phyloP scores from a whole-genome alignment of 2,888 invertebrate genomes.

The Drosophila hamatofila region DNA sequence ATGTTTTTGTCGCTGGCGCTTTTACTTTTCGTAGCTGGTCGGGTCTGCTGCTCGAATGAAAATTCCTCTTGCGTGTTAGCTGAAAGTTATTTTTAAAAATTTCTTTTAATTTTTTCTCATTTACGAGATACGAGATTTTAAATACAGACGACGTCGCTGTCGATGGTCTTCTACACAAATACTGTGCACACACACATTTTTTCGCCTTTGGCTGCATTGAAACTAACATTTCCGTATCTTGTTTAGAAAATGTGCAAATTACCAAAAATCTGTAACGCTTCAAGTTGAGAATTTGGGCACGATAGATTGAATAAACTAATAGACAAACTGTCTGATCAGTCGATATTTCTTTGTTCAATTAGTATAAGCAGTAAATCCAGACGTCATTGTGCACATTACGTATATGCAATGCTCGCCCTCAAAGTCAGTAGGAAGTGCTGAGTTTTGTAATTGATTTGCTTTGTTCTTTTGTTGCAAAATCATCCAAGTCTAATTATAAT shows the following conservation, averaged over 20 bases:
- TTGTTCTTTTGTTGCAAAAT: neutral
- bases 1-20: conserved; percentile 68
- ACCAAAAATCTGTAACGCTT: conserved; percentile 31
- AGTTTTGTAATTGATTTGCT: neutral
- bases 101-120: conserved; percentile 71
- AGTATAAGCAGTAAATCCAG: neutral
- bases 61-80: conserved; percentile 84
- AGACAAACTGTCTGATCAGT: neutral
- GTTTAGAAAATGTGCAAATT: conserved; percentile 22
- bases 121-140: conserved; percentile 71
- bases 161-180: conserved; percentile 38
- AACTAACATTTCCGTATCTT: conserved; percentile 45
- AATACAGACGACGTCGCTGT: conserved; percentile 58
- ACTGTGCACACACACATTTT: conserved; percentile 1
- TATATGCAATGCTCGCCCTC: conserved; percentile 40
- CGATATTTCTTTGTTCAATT: neutral
- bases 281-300: conserved; percentile 3
- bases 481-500: neutral
- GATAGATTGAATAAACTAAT: neutral
- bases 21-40: conserved; percentile 64
- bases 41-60: conserved; percentile 75
- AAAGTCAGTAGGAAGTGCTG: neutral
- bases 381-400: conserved; percentile 26
- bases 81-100: conserved; percentile 85
- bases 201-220: conserved; percentile 34